These are phyloP conservation scores for Amphipyra berbera DNA, from an alignment of 2,888 invertebrate genomes.

Conservation along the genomic window DNA sequence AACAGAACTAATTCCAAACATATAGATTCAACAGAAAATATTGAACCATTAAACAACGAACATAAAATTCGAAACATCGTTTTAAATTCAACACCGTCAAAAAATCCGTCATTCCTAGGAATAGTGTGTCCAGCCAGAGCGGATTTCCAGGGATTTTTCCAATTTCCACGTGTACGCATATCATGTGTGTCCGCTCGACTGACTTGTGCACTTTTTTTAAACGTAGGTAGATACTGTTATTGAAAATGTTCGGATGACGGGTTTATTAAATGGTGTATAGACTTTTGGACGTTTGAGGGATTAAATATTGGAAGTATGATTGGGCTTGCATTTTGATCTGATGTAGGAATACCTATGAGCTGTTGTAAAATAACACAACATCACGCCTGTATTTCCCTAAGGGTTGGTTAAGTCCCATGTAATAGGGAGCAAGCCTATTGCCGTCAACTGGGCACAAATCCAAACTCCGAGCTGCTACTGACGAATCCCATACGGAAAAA, in stretches of 20 bases:
- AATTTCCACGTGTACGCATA: constrained; percentile 80
- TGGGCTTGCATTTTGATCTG: constrained; percentile 7
- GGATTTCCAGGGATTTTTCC: constrained; percentile 78
- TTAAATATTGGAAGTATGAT: constrained; percentile 14
- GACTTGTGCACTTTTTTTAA: constrained; percentile 66
- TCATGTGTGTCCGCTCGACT: constrained; percentile 74
- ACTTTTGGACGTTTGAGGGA: constrained; percentile 32
- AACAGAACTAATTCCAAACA: too few species aligned
- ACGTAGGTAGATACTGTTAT: constrained; percentile 49
- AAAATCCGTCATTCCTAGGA: constrained; percentile 41
- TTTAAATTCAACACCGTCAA: constrained; percentile 23
- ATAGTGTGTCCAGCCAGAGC: constrained; percentile 49
- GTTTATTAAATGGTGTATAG: constrained; percentile 55
- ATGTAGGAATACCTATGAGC: too few species aligned
- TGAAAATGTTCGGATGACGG: constrained; percentile 63
- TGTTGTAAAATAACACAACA: too few species aligned
- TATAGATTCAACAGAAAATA: too few species aligned
- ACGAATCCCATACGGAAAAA: too few species aligned
- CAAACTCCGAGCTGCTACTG: too few species aligned
- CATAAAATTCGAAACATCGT: constrained; percentile 9
- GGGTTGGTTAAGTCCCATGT: too few species aligned
- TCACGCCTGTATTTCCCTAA: too few species aligned
- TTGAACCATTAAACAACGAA: neutral
- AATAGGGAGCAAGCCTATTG: too few species aligned
- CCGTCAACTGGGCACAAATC: too few species aligned